Evolutionary conservation across 2,113 vertebrate species (phyloP), one percentile per base, ranked within the genome.

Genomic region (Tinamus guttatus): DNA sequence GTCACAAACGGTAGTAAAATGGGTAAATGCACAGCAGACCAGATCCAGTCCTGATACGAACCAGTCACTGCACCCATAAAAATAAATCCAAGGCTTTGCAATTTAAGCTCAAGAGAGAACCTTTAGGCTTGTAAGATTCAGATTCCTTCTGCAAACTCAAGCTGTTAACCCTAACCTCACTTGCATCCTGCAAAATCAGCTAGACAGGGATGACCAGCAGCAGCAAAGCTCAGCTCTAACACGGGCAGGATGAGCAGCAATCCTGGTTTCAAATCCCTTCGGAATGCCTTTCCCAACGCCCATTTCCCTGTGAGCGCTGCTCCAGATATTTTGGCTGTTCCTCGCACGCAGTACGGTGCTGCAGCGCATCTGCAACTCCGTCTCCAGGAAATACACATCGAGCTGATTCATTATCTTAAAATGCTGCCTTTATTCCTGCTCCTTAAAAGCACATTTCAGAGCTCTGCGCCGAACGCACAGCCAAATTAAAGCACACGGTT

Each of bases 381-480:
- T 76, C 80, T 84, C 81, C 83, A 75, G 88, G 90, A 93, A 92
- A 91, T 21, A 51, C 59, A 68, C 22, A 34, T 25, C 67, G 81
- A 89, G 65, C 41, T 80, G 85, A 90, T 73, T 87, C 74, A 89
- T 70, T 77, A 88, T 68, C 77, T 93, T 87, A 74, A 96, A 96
- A 84, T 30, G 63, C 68, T 85, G 74, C 71, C 67, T 97, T 95
- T 43, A 32, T 91, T 96, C 89, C 38, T 87, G 88, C 58, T 95
- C 81, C 78, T 75, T 91, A 89, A 63, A 68, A 87, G 49, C 86
- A 70, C 69, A 40, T 90, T 95, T 91, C 62, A 81, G 71, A 85
- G 71, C 83, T 87, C 85, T n/a, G 24, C 9, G 52, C 70, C 21
- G n/a, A 91, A 94, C 3, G 22, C 9, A 4, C 18, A 69, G 54